phyloP scores from a whole-genome alignment of 2,797 vertebrate species.

The Acridotheres tristis region DNA sequence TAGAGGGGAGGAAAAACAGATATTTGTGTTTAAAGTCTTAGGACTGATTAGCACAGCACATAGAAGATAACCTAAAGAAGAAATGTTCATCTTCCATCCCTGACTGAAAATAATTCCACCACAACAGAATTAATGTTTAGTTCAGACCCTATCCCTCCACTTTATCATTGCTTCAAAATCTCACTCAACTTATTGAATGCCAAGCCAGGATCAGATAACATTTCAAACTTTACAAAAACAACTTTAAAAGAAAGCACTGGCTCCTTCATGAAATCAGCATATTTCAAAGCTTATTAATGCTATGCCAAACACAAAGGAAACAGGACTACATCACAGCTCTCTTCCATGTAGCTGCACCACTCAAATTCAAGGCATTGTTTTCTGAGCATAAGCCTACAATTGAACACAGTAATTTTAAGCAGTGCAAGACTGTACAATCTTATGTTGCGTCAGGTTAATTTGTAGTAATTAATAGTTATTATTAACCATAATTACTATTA shows the following conservation, averaged over 20 bases:
- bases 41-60: neutral
- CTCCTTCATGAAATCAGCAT: neutral
- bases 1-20: neutral
- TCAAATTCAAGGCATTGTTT: neutral
- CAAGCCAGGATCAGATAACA: neutral
- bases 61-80: neutral
- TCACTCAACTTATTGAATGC: neutral
- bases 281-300: neutral
- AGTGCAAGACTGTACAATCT: neutral
- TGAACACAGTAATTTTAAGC: neutral
- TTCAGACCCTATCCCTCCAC: neutral
- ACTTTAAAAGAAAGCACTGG: neutral
- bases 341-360: neutral
- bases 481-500: neutral
- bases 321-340: neutral
- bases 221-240: neutral
- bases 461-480: neutral
- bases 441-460: fast-evolving
- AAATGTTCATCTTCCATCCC: neutral
- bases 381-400: neutral
- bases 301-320: neutral
- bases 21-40: neutral
- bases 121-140: neutral
- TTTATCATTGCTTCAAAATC: neutral
- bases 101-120: neutral